These are phyloP conservation scores for Bovichtus diacanthus DNA, from an alignment of 2,797 vertebrate species.

Conservation along the genomic window DNA sequence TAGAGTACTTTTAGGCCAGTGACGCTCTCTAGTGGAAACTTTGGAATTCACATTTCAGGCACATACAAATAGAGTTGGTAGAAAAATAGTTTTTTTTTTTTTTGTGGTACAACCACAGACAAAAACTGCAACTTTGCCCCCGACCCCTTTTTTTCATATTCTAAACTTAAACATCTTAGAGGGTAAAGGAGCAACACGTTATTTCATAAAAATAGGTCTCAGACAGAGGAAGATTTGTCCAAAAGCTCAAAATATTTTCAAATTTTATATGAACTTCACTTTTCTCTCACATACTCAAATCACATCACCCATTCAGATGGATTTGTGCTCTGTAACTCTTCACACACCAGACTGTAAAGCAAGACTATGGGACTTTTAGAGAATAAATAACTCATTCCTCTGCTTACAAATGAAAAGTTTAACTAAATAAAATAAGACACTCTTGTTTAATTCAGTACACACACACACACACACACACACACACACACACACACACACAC, in stretches of 20 bases:
- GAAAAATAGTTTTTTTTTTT: slow-evolving; percentile 46
- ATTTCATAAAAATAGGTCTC: slow-evolving; percentile 9
- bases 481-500: no score
- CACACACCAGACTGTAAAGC: neutral
- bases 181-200: neutral
- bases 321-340: slow-evolving; percentile 39
- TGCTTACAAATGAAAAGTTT: neutral
- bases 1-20: neutral
- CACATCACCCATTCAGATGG: neutral
- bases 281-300: neutral
- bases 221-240: neutral
- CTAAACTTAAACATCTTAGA: neutral
- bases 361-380: neutral
- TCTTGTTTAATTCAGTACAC: neutral
- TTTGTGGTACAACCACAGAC: slow-evolving; percentile 6
- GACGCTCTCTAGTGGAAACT: slow-evolving; percentile 19
- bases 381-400: neutral
- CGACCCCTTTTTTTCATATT: neutral
- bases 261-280: neutral
- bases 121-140: slow-evolving; percentile 14
- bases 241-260: neutral
- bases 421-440: neutral
- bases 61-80: slow-evolving; percentile 28
- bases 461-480: no score
- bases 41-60: slow-evolving; percentile 60